Conservation (phyloP, 2,113 vertebrate genomes). For the Boleophthalmus pectinirostris region DNA sequence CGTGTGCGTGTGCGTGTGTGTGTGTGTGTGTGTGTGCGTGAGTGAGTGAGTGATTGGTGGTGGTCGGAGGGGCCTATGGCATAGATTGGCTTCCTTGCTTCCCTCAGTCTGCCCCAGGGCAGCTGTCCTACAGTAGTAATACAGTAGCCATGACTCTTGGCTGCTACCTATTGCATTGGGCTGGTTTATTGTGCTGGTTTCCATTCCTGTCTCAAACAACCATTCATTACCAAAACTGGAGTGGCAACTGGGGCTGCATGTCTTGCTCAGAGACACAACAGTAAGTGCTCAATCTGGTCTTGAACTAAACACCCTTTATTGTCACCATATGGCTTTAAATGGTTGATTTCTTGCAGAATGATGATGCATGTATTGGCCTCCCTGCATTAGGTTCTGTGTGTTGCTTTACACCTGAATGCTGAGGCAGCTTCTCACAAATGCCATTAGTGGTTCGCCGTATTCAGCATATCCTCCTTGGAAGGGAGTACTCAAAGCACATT, state of each 20-base stretch:
- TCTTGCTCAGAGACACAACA: neutral
- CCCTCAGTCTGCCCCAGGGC: too few relatives aligned
- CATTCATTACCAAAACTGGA: too few relatives aligned
- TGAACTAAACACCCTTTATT: neutral
- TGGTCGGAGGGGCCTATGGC: too few relatives aligned
- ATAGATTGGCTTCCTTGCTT: too few relatives aligned
- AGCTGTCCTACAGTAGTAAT: too few relatives aligned
- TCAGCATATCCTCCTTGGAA: neutral
- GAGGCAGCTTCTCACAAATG: neutral
- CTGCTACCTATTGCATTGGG: neutral
- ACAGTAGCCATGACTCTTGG: too few relatives aligned
- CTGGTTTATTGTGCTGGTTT: neutral
- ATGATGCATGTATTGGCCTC: neutral
- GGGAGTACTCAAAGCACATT: neutral
- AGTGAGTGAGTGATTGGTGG: too few relatives aligned
- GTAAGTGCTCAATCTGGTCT: neutral
- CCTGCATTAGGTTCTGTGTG: neutral
- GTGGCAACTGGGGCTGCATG: too few relatives aligned
- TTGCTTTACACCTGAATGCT: constrained; percentile 6
- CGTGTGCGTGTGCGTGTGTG: too few relatives aligned
- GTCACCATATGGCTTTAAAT: neutral
- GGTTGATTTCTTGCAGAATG: neutral
- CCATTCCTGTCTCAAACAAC: neutral
- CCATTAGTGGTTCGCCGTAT: neutral
- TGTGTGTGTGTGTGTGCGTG: too few relatives aligned